phyloP scores from a whole-genome alignment of 2,888 invertebrate genomes.

The Heliconius aoede region DNA sequence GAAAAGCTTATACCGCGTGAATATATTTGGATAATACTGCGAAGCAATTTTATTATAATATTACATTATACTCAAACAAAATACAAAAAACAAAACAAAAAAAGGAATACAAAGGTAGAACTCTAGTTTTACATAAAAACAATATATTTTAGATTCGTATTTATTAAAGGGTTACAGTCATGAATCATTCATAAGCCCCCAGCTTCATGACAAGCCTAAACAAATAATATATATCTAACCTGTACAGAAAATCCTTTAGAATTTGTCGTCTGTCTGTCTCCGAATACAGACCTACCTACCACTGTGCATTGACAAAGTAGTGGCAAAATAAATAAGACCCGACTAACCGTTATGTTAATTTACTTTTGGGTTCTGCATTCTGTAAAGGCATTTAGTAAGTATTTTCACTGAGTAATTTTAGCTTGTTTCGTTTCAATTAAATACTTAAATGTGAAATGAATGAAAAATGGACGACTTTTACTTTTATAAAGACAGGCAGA shows the following conservation, averaged over 20 bases:
- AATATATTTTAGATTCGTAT: conserved; percentile 28
- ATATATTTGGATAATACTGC: too few relatives aligned
- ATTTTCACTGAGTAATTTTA: background rate
- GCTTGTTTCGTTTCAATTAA: background rate
- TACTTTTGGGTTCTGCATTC: conserved; percentile 4
- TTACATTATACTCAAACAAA: background rate
- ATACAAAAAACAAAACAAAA: background rate
- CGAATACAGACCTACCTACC: background rate
- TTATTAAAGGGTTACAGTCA: conserved; percentile 23
- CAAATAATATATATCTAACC: conserved; percentile 17
- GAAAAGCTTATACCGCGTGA: too few relatives aligned
- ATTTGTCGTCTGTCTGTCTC: conserved; percentile 2
- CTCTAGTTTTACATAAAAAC: conserved; percentile 18
- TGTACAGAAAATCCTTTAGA: conserved; percentile 24
- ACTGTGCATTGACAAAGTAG: conserved; percentile 9
- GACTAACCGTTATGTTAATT: conserved; percentile 3
- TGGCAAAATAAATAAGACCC: conserved; percentile 11
- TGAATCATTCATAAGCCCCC: conserved; percentile 28
- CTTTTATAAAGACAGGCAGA: background rate
- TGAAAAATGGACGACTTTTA: too few relatives aligned
- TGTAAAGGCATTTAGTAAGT: background rate
- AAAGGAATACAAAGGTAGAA: background rate
- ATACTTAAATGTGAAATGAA: background rate
- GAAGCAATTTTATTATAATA: background rate
- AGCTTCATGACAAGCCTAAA: conserved; percentile 29